These are phyloP conservation scores for Labia minor DNA, from an alignment of 2,888 invertebrate species.

Conservation along the genomic window DNA sequence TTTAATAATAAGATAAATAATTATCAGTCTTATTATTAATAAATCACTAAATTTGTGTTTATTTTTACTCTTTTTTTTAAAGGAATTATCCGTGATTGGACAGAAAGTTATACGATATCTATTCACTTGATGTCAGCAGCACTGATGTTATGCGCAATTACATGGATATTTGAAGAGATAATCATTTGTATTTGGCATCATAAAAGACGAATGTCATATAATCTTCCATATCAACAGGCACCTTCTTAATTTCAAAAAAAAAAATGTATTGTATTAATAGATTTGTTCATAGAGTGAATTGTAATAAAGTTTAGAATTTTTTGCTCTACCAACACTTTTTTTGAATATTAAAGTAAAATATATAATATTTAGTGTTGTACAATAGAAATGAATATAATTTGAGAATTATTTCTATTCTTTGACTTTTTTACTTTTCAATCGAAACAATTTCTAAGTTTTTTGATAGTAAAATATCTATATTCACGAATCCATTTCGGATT, in stretches of 20 bases:
- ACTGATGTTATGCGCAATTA: neutral
- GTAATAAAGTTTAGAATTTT: neutral
- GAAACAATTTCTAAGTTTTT: too few species aligned
- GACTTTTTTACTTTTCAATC: too few species aligned
- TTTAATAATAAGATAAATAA: too few species aligned
- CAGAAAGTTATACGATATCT: conserved; percentile 52
- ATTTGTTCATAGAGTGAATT: neutral
- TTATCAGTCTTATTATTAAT: too few species aligned
- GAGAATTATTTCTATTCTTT: too few species aligned
- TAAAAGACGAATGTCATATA: neutral
- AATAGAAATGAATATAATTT: neutral
- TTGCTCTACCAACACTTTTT: neutral
- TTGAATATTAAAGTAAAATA: neutral
- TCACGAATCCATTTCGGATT: too few species aligned
- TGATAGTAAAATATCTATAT: too few species aligned
- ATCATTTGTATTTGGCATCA: neutral
- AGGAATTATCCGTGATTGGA: conserved; percentile 51
- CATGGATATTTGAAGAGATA: neutral
- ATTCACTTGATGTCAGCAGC: conserved; percentile 45
- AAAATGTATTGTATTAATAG: neutral
- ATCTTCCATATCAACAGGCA: neutral
- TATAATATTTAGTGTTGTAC: neutral
- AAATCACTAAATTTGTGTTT: too few species aligned
- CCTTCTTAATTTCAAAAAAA: neutral
- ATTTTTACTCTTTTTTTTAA: too few species aligned